Evolutionary conservation across 2,797 vertebrate genomes (phyloP), one percentile per base, ranked within the genome.

Genomic region (Labroides dimidiatus): DNA sequence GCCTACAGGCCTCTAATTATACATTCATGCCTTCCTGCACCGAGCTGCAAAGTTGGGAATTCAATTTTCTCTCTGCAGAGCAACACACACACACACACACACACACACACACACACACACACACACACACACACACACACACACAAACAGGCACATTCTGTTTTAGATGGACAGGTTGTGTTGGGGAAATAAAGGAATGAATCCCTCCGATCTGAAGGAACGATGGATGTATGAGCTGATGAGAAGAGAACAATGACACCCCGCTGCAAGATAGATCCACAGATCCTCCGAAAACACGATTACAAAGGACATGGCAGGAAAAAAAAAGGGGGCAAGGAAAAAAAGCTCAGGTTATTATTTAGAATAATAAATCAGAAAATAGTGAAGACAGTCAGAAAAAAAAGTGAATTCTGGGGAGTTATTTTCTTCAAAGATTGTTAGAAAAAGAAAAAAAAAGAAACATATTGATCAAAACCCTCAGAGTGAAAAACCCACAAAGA

Each of bases 1-100:
- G 82, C 78, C 87, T 69, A 72, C 87, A 91, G 88, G 77, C 80
- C 80, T 70, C 69, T 86, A 89, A 89, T 92, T 89, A 84, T 77
- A 69, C 77, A 88, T 85, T 72, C 81, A 84, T 72, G 74, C 55
- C 69, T 77, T 78, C 72, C 65, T 82, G 78, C 73, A 75, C 41
- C 58, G 58, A 61, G 72, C 75, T 43, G 69, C 63, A 72, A 80
- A 64, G 54, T 77, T 84, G 64, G 71, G 67, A 87, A 87, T 90
- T 88, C 57, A 81, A 80, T 89, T 84, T 87, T 74, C 78, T 72
- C 78, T 61, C 43, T 51, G 51, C 56, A 45, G 61, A 74, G 67
- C 68, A 78, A 68, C 75, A 67, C 21, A 45, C 44, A 58, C 68
- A 49, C 58, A 61, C 30, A 42, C 51, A 62, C 19, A 16, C 8